Evolutionary conservation across 2,888 invertebrate genomes (phyloP).

Genomic region (Eupithecia tripunctaria): DNA sequence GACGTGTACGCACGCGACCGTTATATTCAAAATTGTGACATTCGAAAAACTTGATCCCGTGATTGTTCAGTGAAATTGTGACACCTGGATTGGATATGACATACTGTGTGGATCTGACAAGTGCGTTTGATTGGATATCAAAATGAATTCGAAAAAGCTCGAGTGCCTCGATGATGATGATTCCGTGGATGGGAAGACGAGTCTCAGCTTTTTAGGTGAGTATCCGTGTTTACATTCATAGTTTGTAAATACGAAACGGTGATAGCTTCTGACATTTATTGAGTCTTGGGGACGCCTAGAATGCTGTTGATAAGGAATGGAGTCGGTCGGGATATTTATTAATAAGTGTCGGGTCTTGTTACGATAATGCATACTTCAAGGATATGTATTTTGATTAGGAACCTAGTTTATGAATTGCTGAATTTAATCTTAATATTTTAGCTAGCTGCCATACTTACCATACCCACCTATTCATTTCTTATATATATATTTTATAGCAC

Average conservation of each 20-base stretch:
- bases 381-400: conserved; percentile 41
- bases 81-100: conserved; percentile 36
- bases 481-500: not conserved
- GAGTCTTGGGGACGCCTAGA: conserved; percentile 31
- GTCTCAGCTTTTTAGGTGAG: conserved; percentile 82
- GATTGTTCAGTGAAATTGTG: conserved; percentile 42
- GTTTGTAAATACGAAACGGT: conserved; percentile 35
- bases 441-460: not conserved
- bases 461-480: not conserved
- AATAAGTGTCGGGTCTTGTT: conserved; percentile 51
- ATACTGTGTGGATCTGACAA: conserved; percentile 60
- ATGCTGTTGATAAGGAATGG: conserved; percentile 48
- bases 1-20: conserved; percentile 69
- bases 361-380: conserved; percentile 49
- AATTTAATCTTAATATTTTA: conserved; percentile 14
- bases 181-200: conserved; percentile 77
- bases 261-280: conserved; percentile 51
- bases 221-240: conserved; percentile 42
- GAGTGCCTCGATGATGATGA: conserved; percentile 77
- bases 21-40: conserved; percentile 66
- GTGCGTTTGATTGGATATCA: conserved; percentile 72
- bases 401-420: conserved; percentile 21
- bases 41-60: conserved; percentile 49
- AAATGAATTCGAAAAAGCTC: conserved; percentile 82
- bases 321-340: conserved; percentile 50